Evolutionary conservation across 2,113 vertebrate species (phyloP).

Genomic region (Apteryx owenii): DNA sequence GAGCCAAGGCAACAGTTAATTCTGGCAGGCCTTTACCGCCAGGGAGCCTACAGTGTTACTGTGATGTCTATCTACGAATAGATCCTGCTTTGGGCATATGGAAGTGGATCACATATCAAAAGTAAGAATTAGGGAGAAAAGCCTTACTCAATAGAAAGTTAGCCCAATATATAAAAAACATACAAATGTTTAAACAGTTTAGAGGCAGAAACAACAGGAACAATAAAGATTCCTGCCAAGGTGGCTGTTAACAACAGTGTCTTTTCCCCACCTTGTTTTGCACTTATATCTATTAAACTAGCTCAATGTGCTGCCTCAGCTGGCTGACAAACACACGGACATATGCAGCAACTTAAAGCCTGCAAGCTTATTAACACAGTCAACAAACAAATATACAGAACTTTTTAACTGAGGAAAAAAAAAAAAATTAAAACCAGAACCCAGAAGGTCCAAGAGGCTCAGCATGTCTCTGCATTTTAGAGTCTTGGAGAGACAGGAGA

Average conservation of each 20-base stretch:
- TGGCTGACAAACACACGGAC: constrained; percentile 65
- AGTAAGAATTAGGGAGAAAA: constrained; percentile 70
- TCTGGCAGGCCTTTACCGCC: constrained; percentile 50
- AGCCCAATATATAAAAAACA: constrained; percentile 78
- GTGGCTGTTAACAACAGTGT: constrained; percentile 8
- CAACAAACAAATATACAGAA: constrained; percentile 80
- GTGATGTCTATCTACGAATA: background rate
- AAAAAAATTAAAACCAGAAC: constrained; percentile 62
- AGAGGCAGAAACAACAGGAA: constrained; percentile 72
- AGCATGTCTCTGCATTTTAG: constrained; percentile 63
- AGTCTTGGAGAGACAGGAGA: constrained; percentile 60
- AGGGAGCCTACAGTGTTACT: constrained; percentile 42
- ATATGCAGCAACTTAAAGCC: constrained; percentile 58
- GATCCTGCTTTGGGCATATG: constrained; percentile 52
- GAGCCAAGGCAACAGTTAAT: constrained; percentile 50
- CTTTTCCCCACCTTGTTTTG: constrained; percentile 60
- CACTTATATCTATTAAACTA: constrained; percentile 60
- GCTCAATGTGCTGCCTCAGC: constrained; percentile 52
- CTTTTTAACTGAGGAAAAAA: constrained; percentile 66
- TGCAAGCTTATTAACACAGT: constrained; percentile 72
- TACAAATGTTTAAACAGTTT: constrained; percentile 77
- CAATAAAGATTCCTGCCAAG: constrained; percentile 65
- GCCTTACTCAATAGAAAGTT: constrained; percentile 77
- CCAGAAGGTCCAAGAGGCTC: constrained; percentile 73
- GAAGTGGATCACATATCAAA: constrained; percentile 68